Evolutionary conservation across 2,888 invertebrate genomes (phyloP).

Genomic region (Oxyteleia sp.): DNA sequence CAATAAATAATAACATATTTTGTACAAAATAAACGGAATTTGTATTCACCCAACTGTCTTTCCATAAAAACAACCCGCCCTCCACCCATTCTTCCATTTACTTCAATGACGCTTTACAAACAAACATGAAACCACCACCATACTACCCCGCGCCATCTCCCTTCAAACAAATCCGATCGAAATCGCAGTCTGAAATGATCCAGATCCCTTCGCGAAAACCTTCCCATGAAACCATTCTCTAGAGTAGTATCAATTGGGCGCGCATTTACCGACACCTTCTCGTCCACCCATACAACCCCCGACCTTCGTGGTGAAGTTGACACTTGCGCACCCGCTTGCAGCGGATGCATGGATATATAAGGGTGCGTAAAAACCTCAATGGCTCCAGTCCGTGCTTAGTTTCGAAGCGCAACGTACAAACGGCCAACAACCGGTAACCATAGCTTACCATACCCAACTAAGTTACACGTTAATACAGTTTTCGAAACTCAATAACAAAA

Average conservation of each 20-base stretch:
- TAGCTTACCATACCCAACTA: neutral
- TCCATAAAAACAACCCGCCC: too few species aligned
- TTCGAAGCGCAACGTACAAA: conserved; percentile 37
- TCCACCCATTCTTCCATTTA: too few species aligned
- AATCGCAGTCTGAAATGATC: too few species aligned
- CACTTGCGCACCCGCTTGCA: conserved; percentile 78
- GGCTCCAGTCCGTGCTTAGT: conserved; percentile 79
- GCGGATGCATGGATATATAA: conserved; percentile 80
- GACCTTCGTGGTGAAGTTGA: conserved; percentile 76
- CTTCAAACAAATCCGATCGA: too few species aligned
- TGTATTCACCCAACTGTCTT: too few species aligned
- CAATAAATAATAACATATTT: too few species aligned
- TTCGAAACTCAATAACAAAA: neutral
- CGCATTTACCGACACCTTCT: conserved; percentile 18
- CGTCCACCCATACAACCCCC: conserved; percentile 39
- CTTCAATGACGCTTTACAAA: too few species aligned
- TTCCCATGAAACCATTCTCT: neutral
- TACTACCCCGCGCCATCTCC: too few species aligned
- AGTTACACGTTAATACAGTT: neutral
- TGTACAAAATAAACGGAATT: too few species aligned
- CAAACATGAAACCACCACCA: too few species aligned
- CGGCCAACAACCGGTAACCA: neutral
- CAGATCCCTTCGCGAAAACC: too few species aligned
- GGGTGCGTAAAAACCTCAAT: conserved; percentile 74
- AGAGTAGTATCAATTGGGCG: conserved; percentile 27